Evolutionary conservation across 2,113 vertebrate species (phyloP).

Genomic region (Rissa tridactyla): DNA sequence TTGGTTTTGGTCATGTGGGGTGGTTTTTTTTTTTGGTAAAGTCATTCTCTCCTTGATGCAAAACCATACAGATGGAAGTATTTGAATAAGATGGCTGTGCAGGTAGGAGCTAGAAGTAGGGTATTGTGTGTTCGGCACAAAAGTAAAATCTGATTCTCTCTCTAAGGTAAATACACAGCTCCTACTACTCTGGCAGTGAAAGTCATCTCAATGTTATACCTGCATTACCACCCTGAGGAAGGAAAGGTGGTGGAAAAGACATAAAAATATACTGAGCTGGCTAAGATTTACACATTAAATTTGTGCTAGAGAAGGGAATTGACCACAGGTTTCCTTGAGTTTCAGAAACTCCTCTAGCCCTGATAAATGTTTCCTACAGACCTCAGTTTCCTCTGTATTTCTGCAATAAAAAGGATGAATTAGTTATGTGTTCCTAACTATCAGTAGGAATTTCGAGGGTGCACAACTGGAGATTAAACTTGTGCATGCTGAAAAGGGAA

Average conservation of each 20-base stretch:
- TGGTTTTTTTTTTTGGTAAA: neutral
- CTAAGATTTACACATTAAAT: neutral
- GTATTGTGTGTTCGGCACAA: fast-evolving
- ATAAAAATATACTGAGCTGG: neutral
- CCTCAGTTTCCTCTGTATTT: neutral
- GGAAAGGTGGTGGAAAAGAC: neutral
- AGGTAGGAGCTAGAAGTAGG: neutral
- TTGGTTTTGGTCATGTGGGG: neutral
- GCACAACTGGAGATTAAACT: neutral
- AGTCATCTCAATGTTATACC: neutral
- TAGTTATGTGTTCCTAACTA: neutral
- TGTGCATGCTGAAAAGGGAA: neutral
- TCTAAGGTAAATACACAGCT: neutral
- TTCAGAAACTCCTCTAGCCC: neutral
- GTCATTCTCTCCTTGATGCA: neutral
- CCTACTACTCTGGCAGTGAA: neutral
- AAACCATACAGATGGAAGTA: neutral
- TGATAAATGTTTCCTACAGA: neutral
- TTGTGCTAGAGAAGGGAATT: neutral
- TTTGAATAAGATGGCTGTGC: neutral
- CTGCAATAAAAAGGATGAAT: neutral
- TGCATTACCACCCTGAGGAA: neutral
- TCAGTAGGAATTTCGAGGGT: neutral
- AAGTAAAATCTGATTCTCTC: neutral
- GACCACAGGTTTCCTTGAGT: neutral